These are phyloP conservation scores for Cryptoblepharus egeriae DNA, from an alignment of 2,797 vertebrate species.

Conservation along the genomic window DNA sequence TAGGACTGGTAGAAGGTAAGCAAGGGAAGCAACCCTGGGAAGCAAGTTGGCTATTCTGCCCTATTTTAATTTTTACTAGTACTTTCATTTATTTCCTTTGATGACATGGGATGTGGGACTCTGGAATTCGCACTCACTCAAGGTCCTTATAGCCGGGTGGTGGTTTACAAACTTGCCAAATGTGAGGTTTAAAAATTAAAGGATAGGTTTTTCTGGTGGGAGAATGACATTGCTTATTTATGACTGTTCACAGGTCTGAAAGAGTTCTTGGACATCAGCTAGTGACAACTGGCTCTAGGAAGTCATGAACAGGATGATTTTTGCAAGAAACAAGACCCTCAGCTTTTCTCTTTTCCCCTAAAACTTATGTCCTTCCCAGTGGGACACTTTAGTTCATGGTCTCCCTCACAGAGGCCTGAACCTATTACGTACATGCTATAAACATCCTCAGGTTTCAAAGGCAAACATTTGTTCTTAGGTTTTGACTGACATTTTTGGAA, in stretches of 20 bases:
- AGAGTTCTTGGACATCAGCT: not conserved
- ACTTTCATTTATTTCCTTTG: not conserved
- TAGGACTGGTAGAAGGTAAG: too few relatives aligned
- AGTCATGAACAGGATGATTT: constrained; percentile 31
- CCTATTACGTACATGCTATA: constrained; percentile 84
- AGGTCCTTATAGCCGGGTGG: not conserved
- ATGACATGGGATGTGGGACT: fast-evolving
- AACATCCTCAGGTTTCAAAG: constrained; percentile 85
- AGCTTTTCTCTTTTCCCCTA: constrained; percentile 51
- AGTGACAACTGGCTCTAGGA: constrained; percentile 9
- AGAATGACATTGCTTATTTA: not conserved
- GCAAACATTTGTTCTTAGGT: constrained; percentile 72
- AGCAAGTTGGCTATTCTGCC: not conserved
- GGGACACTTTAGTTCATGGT: constrained; percentile 72
- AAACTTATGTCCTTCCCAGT: constrained; percentile 65
- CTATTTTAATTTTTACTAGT: constrained; percentile 10
- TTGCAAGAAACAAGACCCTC: constrained; percentile 63
- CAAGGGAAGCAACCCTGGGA: not conserved
- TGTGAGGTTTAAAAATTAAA: constrained; percentile 51
- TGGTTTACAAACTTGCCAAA: not conserved
- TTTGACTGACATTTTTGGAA: constrained; percentile 61
- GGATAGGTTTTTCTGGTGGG: constrained; percentile 24
- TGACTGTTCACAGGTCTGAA: not conserved
- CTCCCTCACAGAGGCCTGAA: constrained; percentile 73
- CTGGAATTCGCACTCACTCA: fast-evolving